A percentile compares a stretch with the other conserved stretches of the same genome.
Evolutionary conservation across 2,797 vertebrate genomes (phyloP).

Genomic region (Huso huso): DNA sequence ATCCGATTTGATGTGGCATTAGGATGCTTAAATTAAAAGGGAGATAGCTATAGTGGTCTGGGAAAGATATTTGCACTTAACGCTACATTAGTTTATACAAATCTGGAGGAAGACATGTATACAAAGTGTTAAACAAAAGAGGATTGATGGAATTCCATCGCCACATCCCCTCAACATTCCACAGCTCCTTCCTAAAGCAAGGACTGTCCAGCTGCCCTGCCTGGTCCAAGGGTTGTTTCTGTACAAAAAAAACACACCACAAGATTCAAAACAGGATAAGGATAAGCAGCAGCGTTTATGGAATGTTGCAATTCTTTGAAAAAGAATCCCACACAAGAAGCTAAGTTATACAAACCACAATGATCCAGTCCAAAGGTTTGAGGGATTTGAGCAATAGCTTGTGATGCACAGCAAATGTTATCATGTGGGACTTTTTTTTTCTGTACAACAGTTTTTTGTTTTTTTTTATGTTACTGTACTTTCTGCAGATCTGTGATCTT

Average conservation of each 20-base stretch:
- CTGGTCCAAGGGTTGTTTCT: neutral
- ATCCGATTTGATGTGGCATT: neutral
- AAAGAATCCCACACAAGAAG: no score
- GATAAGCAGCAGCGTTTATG: no score
- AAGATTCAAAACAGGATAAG: neutral
- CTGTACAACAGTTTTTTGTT: no score
- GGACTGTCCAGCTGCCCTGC: neutral
- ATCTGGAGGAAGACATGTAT: slow-evolving; percentile 2
- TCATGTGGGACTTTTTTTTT: no score
- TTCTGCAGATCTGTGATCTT: no score
- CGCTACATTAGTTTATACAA: neutral
- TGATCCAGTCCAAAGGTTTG: no score
- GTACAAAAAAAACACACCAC: neutral
- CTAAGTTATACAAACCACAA: no score
- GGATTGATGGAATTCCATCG: neutral
- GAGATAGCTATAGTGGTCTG: slow-evolving; percentile 3
- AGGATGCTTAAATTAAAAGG: neutral
- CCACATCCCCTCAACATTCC: neutral
- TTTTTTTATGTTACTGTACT: no score
- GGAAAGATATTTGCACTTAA: neutral
- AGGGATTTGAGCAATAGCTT: no score
- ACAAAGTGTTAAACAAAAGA: neutral
- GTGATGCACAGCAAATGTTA: no score
- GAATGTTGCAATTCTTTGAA: no score
- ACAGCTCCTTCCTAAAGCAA: neutral